Evolutionary conservation across 2,797 vertebrate genomes (phyloP).

Genomic region (Neosilurus mollespiculum): DNA sequence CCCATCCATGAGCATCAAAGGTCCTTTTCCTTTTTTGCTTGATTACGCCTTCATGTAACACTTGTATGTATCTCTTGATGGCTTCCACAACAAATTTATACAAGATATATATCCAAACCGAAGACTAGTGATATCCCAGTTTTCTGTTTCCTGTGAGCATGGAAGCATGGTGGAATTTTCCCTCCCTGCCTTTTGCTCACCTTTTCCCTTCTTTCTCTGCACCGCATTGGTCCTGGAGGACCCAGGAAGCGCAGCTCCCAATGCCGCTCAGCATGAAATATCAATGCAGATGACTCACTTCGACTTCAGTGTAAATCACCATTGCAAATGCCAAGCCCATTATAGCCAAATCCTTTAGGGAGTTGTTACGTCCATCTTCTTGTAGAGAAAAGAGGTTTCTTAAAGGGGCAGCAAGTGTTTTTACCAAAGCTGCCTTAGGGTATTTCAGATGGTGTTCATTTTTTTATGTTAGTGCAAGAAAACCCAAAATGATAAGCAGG

Average conservation of each 20-base stretch:
- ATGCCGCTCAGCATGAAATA: conserved; percentile 72
- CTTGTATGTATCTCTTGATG: neutral
- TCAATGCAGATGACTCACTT: conserved; percentile 79
- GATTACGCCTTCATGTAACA: too few relatives aligned
- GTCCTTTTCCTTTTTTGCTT: neutral
- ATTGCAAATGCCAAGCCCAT: conserved; percentile 78
- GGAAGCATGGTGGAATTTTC: conserved; percentile 5
- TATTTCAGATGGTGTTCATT: conserved; percentile 49
- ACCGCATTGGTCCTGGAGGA: conserved; percentile 52
- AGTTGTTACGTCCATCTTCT: conserved; percentile 70
- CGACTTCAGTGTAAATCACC: conserved; percentile 77
- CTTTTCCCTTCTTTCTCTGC: conserved; percentile 48
- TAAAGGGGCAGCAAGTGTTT: conserved; percentile 54
- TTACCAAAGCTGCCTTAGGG: conserved; percentile 43
- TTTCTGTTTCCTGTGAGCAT: conserved; percentile 27
- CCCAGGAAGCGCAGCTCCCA: conserved; percentile 59
- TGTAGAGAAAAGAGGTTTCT: conserved; percentile 58
- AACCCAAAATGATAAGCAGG: conserved; percentile 44
- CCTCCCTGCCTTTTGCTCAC: conserved; percentile 16
- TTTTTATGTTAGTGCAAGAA: conserved; percentile 50
- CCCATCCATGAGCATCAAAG: neutral
- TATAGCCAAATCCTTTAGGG: conserved; percentile 73
- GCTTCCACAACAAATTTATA: neutral
- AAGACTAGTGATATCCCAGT: conserved; percentile 7
- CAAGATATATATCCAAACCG: neutral